Evolutionary conservation across 2,888 invertebrate species (phyloP).

Genomic region (Neocrepidodera transversa): DNA sequence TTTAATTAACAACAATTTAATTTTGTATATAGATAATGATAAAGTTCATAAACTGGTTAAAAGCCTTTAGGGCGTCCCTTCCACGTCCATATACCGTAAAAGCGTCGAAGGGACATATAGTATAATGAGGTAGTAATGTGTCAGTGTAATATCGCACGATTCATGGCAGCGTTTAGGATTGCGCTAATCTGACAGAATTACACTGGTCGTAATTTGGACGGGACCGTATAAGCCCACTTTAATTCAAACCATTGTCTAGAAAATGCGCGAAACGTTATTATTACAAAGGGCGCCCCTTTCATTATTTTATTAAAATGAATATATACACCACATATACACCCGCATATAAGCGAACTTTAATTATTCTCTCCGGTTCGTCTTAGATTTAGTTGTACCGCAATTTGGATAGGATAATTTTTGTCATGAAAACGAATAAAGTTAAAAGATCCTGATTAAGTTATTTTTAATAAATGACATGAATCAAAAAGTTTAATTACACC

Average conservation of each 20-base stretch:
- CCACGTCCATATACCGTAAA: conserved; percentile 8
- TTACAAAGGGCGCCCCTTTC: conserved; percentile 39
- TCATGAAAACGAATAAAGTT: neutral
- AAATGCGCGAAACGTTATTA: conserved; percentile 49
- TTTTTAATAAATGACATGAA: too few species aligned
- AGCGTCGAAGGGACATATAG: conserved; percentile 29
- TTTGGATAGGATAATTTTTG: conserved; percentile 16
- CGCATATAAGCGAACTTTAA: conserved; percentile 38
- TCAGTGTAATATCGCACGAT: conserved; percentile 58
- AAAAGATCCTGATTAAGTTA: too few species aligned
- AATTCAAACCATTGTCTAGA: conserved; percentile 58
- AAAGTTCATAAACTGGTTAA: too few species aligned
- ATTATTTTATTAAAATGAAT: conserved; percentile 43
- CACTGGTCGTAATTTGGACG: conserved; percentile 57
- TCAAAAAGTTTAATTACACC: too few species aligned
- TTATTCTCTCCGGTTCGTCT: conserved; percentile 33
- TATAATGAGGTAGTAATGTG: conserved; percentile 62
- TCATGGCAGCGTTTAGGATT: conserved; percentile 58
- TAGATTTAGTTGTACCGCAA: conserved; percentile 20
- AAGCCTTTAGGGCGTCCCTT: conserved; percentile 16
- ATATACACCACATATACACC: conserved; percentile 6
- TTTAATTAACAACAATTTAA: too few species aligned
- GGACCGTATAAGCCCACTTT: conserved; percentile 56
- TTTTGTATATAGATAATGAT: too few species aligned
- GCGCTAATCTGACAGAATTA: conserved; percentile 62